Base-by-base conservation (phyloP, 2,113 vertebrate species). In the Ochotona curzoniae region DNA sequence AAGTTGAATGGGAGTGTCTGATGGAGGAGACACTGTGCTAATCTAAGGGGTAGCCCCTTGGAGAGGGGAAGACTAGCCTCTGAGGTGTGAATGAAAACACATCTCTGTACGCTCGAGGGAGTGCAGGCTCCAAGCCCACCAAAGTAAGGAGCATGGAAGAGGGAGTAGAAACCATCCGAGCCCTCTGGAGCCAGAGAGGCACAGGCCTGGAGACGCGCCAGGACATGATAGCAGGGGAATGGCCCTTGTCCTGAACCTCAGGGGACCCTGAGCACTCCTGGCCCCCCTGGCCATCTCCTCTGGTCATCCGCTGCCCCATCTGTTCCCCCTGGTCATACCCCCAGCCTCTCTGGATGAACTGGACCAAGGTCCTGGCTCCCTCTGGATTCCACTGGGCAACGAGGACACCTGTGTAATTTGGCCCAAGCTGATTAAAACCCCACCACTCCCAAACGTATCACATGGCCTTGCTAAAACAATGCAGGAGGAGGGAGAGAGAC, bases 81-180 rank as follows among this genome's bases (percentile, higher is more conserved):
- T 54, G 83, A 78, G 63, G 47, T 57, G 8, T 83, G 54, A 91
- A 21, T 54, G 57, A 92, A 91, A 90, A 60, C 95, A 26, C 28
- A 81, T 38, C 64, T 79, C 38, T 74, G 73, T 57, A 87, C 67
- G 94, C 88, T 44, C 38, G 38, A 44, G 38, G 38, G 38, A 44
- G 38, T 44, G 38, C 38, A 44, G 38, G 6, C 38, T 44, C 38
- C 38, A 44, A 70, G n/a, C 12, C 2, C 49, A 23, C 80, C 66
- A n/a, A 21, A 70, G 71, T 26, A 49, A 67, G 12, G 23, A 32
- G 26, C 13, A 17, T 51, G 32, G 49, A 47, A 63, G 67, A 86
- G 25, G 1, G 35, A 38, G 26, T 1, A 23, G 54, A 71, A 83
- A 32, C 8, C 14, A 17, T 14, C 54, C 23, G 75, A 73, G 67